phyloP scores from a whole-genome alignment of 2,888 invertebrate genomes.

The Pyrochroa serraticornis region DNA sequence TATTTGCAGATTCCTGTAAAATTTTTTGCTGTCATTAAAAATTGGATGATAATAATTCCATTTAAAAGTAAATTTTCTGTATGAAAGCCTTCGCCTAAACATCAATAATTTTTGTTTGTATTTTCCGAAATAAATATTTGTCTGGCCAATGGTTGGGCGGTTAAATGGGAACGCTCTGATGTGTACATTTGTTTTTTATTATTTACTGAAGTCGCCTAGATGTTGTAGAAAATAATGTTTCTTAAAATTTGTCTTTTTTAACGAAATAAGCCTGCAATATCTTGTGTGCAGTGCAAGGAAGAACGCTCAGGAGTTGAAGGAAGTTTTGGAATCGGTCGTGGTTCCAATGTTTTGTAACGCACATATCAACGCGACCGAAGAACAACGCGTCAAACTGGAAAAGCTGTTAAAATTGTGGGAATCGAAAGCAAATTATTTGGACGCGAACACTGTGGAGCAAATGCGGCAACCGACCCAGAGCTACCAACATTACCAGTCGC shows the following conservation, averaged over 20 bases:
- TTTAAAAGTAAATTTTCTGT: no score
- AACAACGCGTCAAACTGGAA: constrained; percentile 88
- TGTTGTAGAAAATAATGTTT: no score
- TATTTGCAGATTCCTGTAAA: no score
- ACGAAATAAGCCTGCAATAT: not conserved
- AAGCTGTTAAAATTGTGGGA: constrained; percentile 97
- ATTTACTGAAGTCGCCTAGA: no score
- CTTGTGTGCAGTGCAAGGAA: constrained; percentile 83
- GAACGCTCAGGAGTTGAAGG: constrained; percentile 91
- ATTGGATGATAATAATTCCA: no score
- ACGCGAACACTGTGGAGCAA: constrained; percentile 80
- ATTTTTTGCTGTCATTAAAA: no score
- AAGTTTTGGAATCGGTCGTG: constrained; percentile 92
- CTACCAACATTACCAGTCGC: constrained; percentile 89
- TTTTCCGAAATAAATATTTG: no score
- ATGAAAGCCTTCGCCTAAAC: no score
- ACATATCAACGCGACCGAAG: constrained; percentile 79
- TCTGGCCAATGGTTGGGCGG: no score
- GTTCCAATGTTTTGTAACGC: constrained; percentile 98
- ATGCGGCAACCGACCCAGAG: constrained; percentile 86
- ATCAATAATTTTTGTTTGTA: no score
- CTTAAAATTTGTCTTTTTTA: not conserved
- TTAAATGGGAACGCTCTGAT: no score
- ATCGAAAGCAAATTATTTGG: constrained; percentile 90
- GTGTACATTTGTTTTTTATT: no score